Percentiles rank a stretch among this genome's conserved stretches.
These are phyloP conservation scores for Euzetes globulus DNA, from an alignment of 2,888 invertebrate genomes.

Conservation along the genomic window DNA sequence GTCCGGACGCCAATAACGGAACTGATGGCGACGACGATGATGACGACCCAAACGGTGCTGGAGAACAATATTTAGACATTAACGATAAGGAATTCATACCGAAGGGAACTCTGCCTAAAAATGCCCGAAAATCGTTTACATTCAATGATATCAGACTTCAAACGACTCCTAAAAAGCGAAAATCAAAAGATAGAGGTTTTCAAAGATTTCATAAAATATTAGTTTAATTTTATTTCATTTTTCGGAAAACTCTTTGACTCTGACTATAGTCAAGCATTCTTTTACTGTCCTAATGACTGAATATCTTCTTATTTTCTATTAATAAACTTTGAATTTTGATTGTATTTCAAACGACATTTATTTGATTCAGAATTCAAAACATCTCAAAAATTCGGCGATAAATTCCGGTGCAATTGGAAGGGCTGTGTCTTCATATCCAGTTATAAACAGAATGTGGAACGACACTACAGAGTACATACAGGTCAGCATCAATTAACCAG, in stretches of 20 bases:
- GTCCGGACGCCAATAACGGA: too few relatives aligned
- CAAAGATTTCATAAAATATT: background rate
- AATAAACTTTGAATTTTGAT: background rate
- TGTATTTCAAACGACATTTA: too few relatives aligned
- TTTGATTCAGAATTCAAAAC: background rate
- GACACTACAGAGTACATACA: slow-evolving; percentile 22
- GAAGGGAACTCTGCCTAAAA: background rate
- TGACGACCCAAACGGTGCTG: background rate
- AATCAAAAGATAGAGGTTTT: background rate
- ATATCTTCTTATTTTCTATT: too few relatives aligned
- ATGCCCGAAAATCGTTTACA: background rate
- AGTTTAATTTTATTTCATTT: background rate
- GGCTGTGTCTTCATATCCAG: background rate
- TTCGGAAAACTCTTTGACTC: background rate
- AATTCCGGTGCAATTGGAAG: slow-evolving; percentile 16
- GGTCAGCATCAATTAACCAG: background rate
- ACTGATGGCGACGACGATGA: background rate
- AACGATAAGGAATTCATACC: slow-evolving; percentile 10
- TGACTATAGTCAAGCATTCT: too few relatives aligned
- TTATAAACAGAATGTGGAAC: slow-evolving; percentile 17
- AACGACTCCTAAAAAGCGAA: background rate
- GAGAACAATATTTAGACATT: background rate
- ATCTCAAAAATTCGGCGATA: slow-evolving; percentile 11
- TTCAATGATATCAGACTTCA: background rate
- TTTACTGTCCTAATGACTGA: too few relatives aligned